Conservation (phyloP, 2,113 vertebrate genomes). For the Eclectus roratus region DNA sequence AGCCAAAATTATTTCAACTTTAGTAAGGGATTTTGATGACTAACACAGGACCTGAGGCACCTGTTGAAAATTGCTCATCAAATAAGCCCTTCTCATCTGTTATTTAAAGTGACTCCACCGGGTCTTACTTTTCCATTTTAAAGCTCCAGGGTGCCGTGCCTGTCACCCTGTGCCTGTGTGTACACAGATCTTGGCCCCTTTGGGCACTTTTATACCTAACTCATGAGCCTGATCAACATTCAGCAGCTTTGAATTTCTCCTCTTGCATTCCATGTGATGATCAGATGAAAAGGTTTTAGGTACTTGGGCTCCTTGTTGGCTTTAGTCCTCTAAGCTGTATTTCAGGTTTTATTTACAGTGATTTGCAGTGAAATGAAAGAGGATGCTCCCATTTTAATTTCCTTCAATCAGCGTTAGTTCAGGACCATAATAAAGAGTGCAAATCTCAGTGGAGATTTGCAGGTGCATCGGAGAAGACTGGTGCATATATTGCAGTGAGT, state of each 20-base stretch:
- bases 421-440: background rate
- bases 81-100: background rate
- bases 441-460: rapidly evolving
- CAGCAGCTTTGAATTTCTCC: background rate
- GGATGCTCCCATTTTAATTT: background rate
- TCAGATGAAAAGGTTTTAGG: background rate
- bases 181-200: background rate
- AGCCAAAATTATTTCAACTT: background rate
- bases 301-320: background rate
- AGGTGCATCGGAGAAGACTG: background rate
- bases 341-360: background rate
- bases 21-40: background rate
- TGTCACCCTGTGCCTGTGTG: background rate
- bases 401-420: background rate
- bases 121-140: background rate
- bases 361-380: background rate
- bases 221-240: background rate
- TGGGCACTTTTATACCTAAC: background rate
- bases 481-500: background rate
- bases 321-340: background rate
- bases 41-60: background rate
- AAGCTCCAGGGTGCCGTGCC: background rate
- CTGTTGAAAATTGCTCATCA: background rate
- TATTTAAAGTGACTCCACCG: background rate
- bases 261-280: background rate